Evolutionary conservation across 2,797 vertebrate species (phyloP).

Genomic region (Brotogeris chrysoptera): DNA sequence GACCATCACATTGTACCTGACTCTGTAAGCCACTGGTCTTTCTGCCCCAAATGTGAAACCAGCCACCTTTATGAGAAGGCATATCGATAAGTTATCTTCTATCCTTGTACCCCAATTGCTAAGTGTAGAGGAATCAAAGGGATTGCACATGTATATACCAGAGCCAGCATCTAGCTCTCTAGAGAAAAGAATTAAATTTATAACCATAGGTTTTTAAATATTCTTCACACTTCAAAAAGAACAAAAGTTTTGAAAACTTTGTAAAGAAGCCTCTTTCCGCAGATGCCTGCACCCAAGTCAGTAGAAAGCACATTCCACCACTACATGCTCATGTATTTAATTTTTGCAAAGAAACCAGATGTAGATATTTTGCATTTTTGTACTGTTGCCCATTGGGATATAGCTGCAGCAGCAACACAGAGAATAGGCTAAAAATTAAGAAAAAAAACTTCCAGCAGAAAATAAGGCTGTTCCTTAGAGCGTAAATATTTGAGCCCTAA

Average conservation of each 20-base stretch:
- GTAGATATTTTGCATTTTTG: not conserved
- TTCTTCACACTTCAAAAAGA: not conserved
- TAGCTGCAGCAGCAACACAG: not conserved
- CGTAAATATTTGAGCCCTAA: not conserved
- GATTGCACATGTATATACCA: not conserved
- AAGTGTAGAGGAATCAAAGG: not conserved
- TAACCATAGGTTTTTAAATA: not conserved
- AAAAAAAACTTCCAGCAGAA: not conserved
- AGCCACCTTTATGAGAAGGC: not conserved
- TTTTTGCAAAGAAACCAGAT: not conserved
- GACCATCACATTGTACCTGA: not conserved
- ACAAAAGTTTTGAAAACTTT: not conserved
- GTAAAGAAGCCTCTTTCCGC: not conserved
- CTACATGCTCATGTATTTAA: not conserved
- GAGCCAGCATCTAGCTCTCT: not conserved
- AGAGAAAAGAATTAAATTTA: not conserved
- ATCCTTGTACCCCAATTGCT: not conserved
- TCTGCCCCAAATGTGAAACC: not conserved
- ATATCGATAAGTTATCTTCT: not conserved
- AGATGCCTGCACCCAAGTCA: not conserved
- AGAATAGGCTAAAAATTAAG: not conserved
- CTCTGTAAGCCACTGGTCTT: not conserved
- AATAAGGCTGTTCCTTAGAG: not conserved
- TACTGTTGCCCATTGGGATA: not conserved
- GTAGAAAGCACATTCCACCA: not conserved